These are phyloP conservation scores for Drosophila tanythrix DNA, from an alignment of 2,888 invertebrate species.

Conservation along the genomic window DNA sequence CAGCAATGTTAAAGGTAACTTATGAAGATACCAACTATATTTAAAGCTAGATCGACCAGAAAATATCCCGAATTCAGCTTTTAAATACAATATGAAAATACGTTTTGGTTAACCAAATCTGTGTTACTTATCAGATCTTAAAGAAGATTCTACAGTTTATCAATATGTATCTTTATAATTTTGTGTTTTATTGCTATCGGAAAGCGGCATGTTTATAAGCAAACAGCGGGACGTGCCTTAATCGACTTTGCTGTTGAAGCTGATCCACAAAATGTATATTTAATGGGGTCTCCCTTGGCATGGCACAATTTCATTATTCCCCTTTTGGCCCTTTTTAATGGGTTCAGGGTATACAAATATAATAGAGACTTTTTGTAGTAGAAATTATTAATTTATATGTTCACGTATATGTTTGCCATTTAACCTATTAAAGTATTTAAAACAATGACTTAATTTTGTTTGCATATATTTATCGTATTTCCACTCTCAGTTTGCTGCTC, in stretches of 20 bases:
- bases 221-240: neutral
- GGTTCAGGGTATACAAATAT: neutral
- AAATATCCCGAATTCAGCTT: neutral
- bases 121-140: neutral
- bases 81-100: neutral
- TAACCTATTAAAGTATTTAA: neutral
- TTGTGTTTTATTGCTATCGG: neutral
- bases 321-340: neutral
- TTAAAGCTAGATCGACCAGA: neutral
- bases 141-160: neutral
- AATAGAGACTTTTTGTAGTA: neutral
- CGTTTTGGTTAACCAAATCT: neutral
- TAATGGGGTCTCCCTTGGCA: neutral
- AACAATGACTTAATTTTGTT: neutral
- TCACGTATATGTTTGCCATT: neutral
- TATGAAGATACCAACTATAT: neutral
- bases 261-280: neutral
- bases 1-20: neutral
- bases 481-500: conserved; percentile 2
- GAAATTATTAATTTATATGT: neutral
- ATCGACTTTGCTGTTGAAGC: neutral
- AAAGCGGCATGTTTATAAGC: neutral
- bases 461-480: neutral
- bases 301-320: neutral
- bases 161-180: neutral